Conservation (phyloP, 2,797 vertebrate species). For the Pyrrhura leucotis region DNA sequence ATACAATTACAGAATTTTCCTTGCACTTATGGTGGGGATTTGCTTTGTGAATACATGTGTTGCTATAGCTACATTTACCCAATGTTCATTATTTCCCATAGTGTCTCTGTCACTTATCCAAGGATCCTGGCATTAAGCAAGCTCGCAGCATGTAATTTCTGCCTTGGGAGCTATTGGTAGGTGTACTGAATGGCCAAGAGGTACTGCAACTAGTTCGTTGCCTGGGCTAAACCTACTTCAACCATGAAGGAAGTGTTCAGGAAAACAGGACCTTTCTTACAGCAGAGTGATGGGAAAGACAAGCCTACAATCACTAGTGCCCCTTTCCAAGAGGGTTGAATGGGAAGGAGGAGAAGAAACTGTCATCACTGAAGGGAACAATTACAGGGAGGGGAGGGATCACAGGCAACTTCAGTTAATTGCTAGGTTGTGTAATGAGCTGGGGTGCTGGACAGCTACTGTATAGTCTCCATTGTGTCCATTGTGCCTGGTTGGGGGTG, state of each 20-base stretch:
- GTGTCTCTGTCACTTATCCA: constrained; percentile 18
- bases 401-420: constrained; percentile 78
- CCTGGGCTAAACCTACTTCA: background rate
- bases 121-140: constrained; percentile 7
- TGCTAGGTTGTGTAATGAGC: constrained; percentile 78
- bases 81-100: background rate
- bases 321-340: background rate
- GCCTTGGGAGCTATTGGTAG: constrained; percentile 12
- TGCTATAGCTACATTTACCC: constrained; percentile 43
- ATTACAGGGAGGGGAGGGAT: constrained; percentile 78
- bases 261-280: background rate
- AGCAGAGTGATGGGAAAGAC: background rate
- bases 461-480: constrained; percentile 8
- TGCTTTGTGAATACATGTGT: background rate
- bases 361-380: constrained; percentile 80
- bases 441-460: constrained; percentile 21
- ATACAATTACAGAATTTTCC: background rate
- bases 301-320: background rate
- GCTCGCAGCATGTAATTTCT: constrained; percentile 22
- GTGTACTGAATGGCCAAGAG: constrained; percentile 7
- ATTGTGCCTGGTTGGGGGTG: background rate
- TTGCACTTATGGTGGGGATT: background rate
- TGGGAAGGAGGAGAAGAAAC: background rate
- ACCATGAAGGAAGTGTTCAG: background rate
- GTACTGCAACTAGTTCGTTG: background rate